Evolutionary conservation across 2,113 vertebrate species (phyloP), one percentile per base, ranked within the genome.

Genomic region (Leptosomus discolor): DNA sequence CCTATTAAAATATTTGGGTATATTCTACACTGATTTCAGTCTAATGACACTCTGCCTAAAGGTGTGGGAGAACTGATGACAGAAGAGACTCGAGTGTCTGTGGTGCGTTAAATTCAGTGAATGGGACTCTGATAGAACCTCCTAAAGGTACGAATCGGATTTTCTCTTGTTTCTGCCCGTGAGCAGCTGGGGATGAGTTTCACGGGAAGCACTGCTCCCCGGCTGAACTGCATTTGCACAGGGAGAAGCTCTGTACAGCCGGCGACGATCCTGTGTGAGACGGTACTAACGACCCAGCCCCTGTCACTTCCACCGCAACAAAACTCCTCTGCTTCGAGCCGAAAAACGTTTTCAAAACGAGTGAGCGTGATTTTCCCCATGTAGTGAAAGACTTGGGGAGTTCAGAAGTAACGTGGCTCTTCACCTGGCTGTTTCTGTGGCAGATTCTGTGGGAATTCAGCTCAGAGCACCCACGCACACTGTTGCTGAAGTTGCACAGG

Each of bases 381-480:
- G n/a, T 16, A 24, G 54, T 8, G 76, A 32, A 5, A 4, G 45
- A 19, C 34, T 17, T 11, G 46, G 57, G 2, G 39, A 29, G 60
- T 27, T 46, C 8, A 3, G 26, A 19, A n/a, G 46, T 8, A 3
- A 8, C 1, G 20, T 17, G n/a, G 43, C 15, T 41, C 58, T 74
- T 46, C 2, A 6, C n/a, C n/a, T 4, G 26, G 37, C 23, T 15
- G 24, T 30, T 70, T 13, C 34, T 29, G 34, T 10, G 46, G 81
- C 60, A 30, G 60, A 11, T n/a, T n/a, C n/a, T 6, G n/a, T 14
- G 41, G 74, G 75, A 11, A 7, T 32, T 60, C n/a, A 3, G 34
- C 36, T 30, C 51, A 0, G 60, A 4, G 53, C 12, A 4, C 30
- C 34, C 15, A 2, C 6, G 15, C 23, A 4, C 20, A 0, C 27